Evolutionary conservation across 1,140 invertebrate species (phyloP), one percentile per base, ranked within the genome.

Genomic region (Globodera rostochiensis): DNA sequence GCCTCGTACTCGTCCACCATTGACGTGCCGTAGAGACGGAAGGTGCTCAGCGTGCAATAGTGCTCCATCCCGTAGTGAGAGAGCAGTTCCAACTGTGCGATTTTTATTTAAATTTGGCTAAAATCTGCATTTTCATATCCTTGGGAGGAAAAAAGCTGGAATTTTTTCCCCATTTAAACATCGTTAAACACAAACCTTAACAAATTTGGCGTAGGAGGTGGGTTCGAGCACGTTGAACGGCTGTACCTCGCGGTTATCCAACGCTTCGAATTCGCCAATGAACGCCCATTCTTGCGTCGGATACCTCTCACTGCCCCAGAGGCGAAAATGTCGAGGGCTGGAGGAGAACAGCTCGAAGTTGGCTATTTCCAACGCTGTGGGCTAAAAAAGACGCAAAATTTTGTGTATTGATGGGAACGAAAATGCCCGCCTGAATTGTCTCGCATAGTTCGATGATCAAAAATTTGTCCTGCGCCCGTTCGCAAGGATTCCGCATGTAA

Each of bases 271-370:
- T 76, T 94, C 93, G 4, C 95, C 96, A 21, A 97, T 93, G 73
- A 92, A 92, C 13, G 93, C 93, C 96, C 97, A 99, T 53, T 98
- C 96, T 49, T 96, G 92, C 0, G 94, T 94, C 0, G 96, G 95
- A 91, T 94, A 96, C 69, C 95, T 93, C 91, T 97, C 96, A 87
- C 95, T 95, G 13, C 96, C 93, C 80, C 92, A 95, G 6, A 93
- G 87, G 25, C 88, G 88, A 90, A 99, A 95, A 79, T 96, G 94
- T 90, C 94, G 94, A 6, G 96, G 96, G 19, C 94, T 95, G 0
- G 97, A 98, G 19, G 97, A 98, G 91, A 98, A 99, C 25, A 99
- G 91, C 91, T 99, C 98, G 90, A 97, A 96, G 90, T 98, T 99
- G 13, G 96, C 97, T 77, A 99, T 91, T 87, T 98, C 96, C 82